These are phyloP conservation scores for Pitangus sulphuratus DNA, from an alignment of 2,797 vertebrate genomes.

Conservation along the genomic window DNA sequence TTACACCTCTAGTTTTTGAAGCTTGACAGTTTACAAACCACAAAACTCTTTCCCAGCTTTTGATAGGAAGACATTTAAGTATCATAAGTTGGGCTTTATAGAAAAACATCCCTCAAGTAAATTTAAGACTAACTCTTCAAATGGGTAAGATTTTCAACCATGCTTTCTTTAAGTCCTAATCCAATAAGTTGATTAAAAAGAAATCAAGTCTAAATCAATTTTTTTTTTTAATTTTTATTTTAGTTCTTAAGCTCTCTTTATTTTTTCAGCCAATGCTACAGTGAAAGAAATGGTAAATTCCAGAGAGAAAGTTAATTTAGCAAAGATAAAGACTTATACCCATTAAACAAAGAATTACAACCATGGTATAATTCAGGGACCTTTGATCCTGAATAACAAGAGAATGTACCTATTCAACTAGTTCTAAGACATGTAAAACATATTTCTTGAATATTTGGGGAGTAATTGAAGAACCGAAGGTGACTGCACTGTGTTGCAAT, in stretches of 20 bases:
- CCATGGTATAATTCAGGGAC: neutral
- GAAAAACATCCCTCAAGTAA: neutral
- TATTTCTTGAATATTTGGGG: neutral
- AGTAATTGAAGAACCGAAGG: neutral
- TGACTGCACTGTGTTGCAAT: neutral
- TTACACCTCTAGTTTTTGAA: neutral
- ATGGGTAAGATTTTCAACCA: neutral
- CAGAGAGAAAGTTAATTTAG: neutral
- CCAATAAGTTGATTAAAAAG: neutral
- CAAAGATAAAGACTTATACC: neutral
- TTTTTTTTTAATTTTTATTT: neutral
- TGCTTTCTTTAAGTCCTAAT: neutral
- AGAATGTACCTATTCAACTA: neutral
- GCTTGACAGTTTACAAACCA: neutral
- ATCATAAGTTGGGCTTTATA: fast-evolving
- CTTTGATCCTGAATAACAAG: neutral
- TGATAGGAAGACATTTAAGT: neutral
- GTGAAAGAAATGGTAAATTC: neutral
- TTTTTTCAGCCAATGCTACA: neutral
- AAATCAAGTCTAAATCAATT: neutral
- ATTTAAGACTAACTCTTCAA: neutral
- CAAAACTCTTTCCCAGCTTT: neutral
- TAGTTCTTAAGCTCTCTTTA: neutral
- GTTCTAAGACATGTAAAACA: neutral
- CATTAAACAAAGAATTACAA: neutral